Evolutionary conservation across 1,140 invertebrate species (phyloP), one percentile per base, ranked within the genome.

Genomic region (Babylonia areolata): DNA sequence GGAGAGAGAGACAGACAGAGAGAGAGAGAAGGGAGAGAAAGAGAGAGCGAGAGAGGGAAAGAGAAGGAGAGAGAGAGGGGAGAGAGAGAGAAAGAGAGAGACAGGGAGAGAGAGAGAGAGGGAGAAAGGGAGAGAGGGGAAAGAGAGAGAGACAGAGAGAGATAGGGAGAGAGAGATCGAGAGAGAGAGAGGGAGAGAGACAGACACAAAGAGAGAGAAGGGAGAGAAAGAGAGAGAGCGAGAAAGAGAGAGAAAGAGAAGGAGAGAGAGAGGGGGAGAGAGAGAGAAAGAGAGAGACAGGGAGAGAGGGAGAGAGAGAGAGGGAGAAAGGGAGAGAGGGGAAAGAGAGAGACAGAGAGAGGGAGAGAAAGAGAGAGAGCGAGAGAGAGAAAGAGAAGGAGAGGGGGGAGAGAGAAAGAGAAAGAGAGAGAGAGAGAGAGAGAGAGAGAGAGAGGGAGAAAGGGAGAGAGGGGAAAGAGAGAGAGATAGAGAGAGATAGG

Each of bases 271-370:
- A 73, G 31, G 31, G 0, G 11, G 17, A 51, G 17, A 11, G 0
- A 51, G 17, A 51, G n/a, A 69, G 23, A 69, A 31, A 28, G 58
- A 28, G 58, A 6, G 2, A 28, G 58, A 6, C 15, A 28, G 58
- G n/a, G 58, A 35, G n/a, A 35, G 9, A 20, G 58, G n/a, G 23
- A 69, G 15, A 28, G 1, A 69, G 58, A 69, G 58, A 69, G 73
- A 77, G 33, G 37, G 33, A 9, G 73, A 35, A 33, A 77, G 58
- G 31, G 31, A 33, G 37, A 33, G 1, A 33, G 37, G 33, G 11
- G 73, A 35, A 5, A 75, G 73, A 75, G 73, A 75, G 33, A 75
- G 73, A 75, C 3, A 75, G 73, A 75, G 33, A 46, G 42, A 46
- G 42, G 15, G 42, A 46, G 0, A 51, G 46, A 51, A 17, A 51